Evolutionary conservation across 2,113 vertebrate species (phyloP).

Genomic region (Mungos mungo): DNA sequence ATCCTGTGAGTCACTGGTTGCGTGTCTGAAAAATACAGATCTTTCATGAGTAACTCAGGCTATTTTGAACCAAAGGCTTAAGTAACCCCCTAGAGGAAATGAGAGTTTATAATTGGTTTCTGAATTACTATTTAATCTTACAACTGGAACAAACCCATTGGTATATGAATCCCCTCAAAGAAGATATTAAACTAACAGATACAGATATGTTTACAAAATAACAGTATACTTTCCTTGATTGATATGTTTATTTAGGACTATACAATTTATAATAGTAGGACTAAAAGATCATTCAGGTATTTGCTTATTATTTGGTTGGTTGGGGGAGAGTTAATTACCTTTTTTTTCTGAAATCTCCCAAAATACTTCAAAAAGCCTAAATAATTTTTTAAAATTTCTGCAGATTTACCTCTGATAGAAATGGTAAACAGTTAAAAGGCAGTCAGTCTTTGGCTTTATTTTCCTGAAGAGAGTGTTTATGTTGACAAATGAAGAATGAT

Average conservation of each 20-base stretch:
- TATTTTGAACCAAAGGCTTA: slow-evolving; percentile 70
- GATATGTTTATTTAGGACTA: slow-evolving; percentile 2
- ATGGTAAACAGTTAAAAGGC: neutral
- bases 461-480: neutral
- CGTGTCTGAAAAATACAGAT: slow-evolving; percentile 68
- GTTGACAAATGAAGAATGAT: neutral
- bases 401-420: neutral
- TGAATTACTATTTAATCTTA: slow-evolving; percentile 53
- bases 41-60: slow-evolving; percentile 60
- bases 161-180: slow-evolving; percentile 22
- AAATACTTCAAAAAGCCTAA: neutral
- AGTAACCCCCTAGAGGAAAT: slow-evolving; percentile 69
- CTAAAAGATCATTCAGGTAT: neutral
- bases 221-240: neutral
- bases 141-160: slow-evolving; percentile 11
- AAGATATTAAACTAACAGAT: slow-evolving; percentile 30
- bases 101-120: slow-evolving; percentile 54
- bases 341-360: neutral
- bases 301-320: neutral
- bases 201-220: neutral
- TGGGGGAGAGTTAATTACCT: neutral
- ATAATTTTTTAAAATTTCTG: neutral
- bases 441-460: neutral
- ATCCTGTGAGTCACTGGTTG: slow-evolving; percentile 77
- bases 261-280: slow-evolving; percentile 21